Conservation (phyloP, 1,140 invertebrate species). For the Leptestheria dahalacensis region DNA sequence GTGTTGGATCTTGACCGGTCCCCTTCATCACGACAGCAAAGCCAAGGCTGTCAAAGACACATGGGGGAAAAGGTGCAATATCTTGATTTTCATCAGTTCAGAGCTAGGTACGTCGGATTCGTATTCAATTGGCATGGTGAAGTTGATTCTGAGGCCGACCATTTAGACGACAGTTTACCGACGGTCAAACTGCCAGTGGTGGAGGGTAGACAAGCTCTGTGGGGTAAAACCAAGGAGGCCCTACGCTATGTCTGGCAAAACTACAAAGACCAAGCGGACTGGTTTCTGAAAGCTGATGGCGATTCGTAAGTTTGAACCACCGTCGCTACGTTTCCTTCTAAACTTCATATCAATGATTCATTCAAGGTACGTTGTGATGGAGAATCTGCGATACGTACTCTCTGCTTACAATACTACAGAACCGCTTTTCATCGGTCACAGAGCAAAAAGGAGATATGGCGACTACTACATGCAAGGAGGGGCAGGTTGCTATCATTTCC, state of each 20-base stretch:
- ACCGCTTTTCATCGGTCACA: slow-evolving; percentile 74
- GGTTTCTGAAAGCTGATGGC: slow-evolving; percentile 90
- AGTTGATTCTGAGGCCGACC: background rate
- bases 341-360: background rate
- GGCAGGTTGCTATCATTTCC: background rate
- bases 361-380: slow-evolving; percentile 68
- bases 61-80: slow-evolving; percentile 87
- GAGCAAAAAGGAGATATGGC: slow-evolving; percentile 88
- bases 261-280: slow-evolving; percentile 67
- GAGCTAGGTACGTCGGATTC: slow-evolving; percentile 36
- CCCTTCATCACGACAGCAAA: slow-evolving; percentile 73
- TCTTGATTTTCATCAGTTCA: slow-evolving; percentile 75
- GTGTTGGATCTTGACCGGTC: slow-evolving; percentile 93
- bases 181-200: slow-evolving; percentile 40
- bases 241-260: slow-evolving; percentile 75
- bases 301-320: slow-evolving; percentile 48
- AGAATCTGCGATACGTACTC: slow-evolving; percentile 80
- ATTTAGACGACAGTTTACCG: slow-evolving; percentile 29
- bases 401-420: slow-evolving; percentile 48
- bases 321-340: background rate
- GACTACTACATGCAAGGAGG: too few species aligned
- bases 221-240: slow-evolving; percentile 91
- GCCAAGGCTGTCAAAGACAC: slow-evolving; percentile 85
- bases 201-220: slow-evolving; percentile 78
- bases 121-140: background rate